Conservation (phyloP, 2,888 invertebrate genomes). For the Melanchra persicariae region DNA sequence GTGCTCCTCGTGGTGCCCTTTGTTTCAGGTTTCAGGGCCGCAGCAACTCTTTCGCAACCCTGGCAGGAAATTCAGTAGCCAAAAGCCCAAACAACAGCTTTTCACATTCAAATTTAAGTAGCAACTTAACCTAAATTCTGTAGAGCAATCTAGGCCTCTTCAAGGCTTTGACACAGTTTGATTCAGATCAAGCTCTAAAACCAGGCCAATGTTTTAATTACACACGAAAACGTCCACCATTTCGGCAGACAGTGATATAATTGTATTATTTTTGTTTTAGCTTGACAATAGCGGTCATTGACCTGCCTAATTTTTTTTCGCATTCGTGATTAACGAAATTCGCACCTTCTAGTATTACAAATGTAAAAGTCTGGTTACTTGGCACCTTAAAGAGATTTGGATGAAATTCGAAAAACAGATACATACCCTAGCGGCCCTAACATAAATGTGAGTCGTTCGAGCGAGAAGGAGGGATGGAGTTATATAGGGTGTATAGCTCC, state of each 20-base stretch:
- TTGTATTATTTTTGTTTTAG: neutral
- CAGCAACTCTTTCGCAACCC: too few relatives aligned
- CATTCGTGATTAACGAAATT: neutral
- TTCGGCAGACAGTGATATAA: neutral
- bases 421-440: too few relatives aligned
- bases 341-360: neutral
- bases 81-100: constrained; percentile 10
- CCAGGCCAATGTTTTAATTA: constrained; percentile 47
- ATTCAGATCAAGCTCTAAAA: constrained; percentile 50
- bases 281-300: neutral
- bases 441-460: too few relatives aligned
- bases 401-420: neutral
- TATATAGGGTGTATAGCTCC: too few relatives aligned
- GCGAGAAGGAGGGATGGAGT: too few relatives aligned
- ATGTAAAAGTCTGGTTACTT: too few relatives aligned
- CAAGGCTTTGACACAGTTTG: constrained; percentile 59
- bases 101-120: constrained; percentile 45
- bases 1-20: too few relatives aligned
- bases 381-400: neutral
- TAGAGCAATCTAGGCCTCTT: constrained; percentile 49
- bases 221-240: constrained; percentile 5
- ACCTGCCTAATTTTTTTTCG: neutral
- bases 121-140: constrained; percentile 58
- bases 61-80: too few relatives aligned
- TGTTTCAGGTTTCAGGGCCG: too few relatives aligned